Conservation (phyloP, 2,797 vertebrate genomes). For the Cuculus canorus region DNA sequence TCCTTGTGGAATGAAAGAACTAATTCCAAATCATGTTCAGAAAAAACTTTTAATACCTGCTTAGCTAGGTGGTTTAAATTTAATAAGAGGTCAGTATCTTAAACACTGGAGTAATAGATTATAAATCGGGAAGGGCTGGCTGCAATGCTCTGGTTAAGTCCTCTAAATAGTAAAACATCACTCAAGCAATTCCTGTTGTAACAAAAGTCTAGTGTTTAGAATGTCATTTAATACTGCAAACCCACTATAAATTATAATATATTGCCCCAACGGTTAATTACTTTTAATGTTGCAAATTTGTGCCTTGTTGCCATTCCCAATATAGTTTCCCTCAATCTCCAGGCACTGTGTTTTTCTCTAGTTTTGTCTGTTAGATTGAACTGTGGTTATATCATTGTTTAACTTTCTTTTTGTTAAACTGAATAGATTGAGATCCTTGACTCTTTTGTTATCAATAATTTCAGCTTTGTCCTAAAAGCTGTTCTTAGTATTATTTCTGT, state of each 20-base stretch:
- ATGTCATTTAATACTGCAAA: slow-evolving; percentile 13
- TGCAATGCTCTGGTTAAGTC: background rate
- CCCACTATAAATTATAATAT: background rate
- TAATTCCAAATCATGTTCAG: background rate
- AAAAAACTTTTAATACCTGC: background rate
- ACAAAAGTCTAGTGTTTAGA: background rate
- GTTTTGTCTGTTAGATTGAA: background rate
- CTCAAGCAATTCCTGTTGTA: background rate
- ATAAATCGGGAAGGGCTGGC: background rate
- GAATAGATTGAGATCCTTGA: background rate
- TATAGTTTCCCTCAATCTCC: background rate
- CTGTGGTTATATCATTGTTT: background rate
- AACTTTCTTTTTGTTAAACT: background rate
- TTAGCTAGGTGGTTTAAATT: slow-evolving; percentile 1
- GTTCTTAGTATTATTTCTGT: background rate
- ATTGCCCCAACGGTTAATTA: background rate
- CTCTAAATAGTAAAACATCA: background rate
- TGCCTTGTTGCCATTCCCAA: background rate
- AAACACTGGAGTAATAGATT: background rate
- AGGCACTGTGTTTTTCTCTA: background rate
- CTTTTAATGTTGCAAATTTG: background rate
- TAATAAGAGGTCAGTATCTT: slow-evolving; percentile 8
- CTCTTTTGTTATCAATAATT: background rate
- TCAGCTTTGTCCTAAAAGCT: background rate
- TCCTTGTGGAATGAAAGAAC: background rate